phyloP scores from a whole-genome alignment of 2,113 vertebrate genomes.

The Phalacrocorax carbo region DNA sequence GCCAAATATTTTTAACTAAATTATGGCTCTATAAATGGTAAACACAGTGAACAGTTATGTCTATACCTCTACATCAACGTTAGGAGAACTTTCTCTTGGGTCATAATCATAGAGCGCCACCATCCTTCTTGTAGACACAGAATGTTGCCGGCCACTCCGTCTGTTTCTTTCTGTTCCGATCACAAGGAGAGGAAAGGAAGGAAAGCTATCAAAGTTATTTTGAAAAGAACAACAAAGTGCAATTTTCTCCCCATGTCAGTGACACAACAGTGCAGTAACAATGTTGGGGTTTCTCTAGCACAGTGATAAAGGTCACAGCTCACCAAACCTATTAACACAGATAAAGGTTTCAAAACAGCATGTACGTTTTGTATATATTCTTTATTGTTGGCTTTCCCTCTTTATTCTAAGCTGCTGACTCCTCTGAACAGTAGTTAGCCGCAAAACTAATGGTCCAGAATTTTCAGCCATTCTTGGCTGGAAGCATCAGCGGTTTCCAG shows the following conservation, averaged over 20 bases:
- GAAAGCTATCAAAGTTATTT: not conserved
- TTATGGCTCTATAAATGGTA: rapidly evolving
- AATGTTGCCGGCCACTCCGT: conserved; percentile 77
- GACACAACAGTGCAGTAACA: not conserved
- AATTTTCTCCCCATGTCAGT: not conserved
- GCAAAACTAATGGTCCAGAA: not conserved
- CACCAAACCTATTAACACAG: not conserved
- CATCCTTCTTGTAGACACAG: conserved; percentile 83
- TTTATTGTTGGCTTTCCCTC: not conserved
- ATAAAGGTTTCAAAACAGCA: not conserved
- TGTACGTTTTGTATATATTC: rapidly evolving
- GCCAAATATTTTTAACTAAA: rapidly evolving
- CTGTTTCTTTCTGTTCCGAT: conserved; percentile 82
- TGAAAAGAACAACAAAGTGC: not conserved
- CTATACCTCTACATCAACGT: conserved; percentile 93
- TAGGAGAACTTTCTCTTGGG: conserved; percentile 94
- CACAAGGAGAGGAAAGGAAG: not conserved
- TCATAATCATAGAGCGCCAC: conserved; percentile 96
- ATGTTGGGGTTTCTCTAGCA: not conserved
- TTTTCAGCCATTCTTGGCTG: not conserved
- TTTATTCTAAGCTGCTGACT: not conserved
- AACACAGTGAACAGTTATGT: rapidly evolving
- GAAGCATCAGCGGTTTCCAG: not conserved
- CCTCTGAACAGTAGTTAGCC: not conserved
- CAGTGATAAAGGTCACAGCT: not conserved